phyloP scores from a whole-genome alignment of 2,113 vertebrate genomes.

The Pseudopipra pipra region DNA sequence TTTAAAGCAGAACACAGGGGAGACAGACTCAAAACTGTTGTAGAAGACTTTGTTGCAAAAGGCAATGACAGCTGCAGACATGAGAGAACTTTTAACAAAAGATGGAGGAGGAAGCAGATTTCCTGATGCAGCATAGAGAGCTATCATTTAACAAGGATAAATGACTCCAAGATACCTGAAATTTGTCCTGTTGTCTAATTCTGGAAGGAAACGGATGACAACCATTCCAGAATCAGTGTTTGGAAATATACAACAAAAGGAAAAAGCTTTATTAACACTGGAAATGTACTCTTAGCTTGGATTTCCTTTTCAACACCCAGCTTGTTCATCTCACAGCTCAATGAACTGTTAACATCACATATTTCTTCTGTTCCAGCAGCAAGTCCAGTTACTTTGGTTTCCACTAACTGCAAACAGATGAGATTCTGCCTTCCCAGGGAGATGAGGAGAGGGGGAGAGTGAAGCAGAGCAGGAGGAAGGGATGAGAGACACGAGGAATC shows the following conservation, averaged over 20 bases:
- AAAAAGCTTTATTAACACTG: conserved; percentile 74
- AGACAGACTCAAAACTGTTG: background rate
- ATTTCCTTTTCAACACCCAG: conserved; percentile 72
- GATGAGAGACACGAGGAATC: background rate
- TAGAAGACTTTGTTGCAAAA: background rate
- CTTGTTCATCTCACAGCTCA: conserved; percentile 83
- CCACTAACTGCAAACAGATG: conserved; percentile 67
- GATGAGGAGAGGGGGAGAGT: background rate
- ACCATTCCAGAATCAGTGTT: conserved; percentile 55
- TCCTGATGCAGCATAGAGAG: conserved; percentile 14
- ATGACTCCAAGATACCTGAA: conserved; percentile 21
- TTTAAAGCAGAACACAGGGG: background rate
- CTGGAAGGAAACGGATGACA: conserved; percentile 57
- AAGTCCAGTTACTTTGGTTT: conserved; percentile 65
- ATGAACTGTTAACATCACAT: conserved; percentile 79
- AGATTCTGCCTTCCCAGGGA: conserved; percentile 52
- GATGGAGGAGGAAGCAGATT: background rate
- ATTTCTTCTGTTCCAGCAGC: conserved; percentile 74
- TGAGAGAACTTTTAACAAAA: background rate
- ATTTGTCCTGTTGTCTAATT: conserved; percentile 65
- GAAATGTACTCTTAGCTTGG: conserved; percentile 68
- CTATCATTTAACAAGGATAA: conserved; percentile 28
- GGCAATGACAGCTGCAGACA: background rate
- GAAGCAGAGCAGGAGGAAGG: background rate
- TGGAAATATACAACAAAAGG: conserved; percentile 69